Evolutionary conservation across 2,888 invertebrate genomes (phyloP).

Genomic region (Xanthorhoe designata): DNA sequence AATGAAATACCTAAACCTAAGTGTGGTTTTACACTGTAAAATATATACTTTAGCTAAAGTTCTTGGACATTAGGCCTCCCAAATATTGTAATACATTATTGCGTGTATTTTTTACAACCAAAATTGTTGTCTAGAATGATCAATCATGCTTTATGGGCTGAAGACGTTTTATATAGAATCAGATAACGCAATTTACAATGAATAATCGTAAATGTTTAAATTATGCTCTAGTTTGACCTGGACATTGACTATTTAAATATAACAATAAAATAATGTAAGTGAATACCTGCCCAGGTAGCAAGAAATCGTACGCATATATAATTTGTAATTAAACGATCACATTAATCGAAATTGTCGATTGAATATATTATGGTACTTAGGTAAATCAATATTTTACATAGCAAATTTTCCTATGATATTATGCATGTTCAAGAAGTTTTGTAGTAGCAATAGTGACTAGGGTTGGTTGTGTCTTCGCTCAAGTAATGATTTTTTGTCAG

Average conservation of each 20-base stretch:
- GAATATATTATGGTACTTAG: not conserved
- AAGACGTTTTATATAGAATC: too few species aligned
- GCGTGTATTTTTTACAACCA: not conserved
- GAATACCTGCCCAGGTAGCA: not conserved
- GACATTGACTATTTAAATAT: not conserved
- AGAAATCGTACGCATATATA: not conserved
- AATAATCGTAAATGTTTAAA: not conserved
- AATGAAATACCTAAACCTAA: too few species aligned
- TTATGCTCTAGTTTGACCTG: not conserved
- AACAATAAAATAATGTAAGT: conserved; percentile 3
- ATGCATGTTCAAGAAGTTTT: not conserved
- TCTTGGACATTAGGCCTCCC: not conserved
- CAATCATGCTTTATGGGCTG: not conserved
- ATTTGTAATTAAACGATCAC: not conserved
- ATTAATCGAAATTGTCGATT: not conserved
- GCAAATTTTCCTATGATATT: not conserved
- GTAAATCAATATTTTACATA: not conserved
- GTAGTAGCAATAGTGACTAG: too few species aligned
- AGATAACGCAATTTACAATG: too few species aligned
- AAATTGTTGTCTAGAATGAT: not conserved
- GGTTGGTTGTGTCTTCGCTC: too few species aligned
- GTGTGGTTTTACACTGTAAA: too few species aligned
- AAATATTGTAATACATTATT: not conserved
- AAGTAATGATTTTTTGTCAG: too few species aligned
- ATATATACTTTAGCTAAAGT: too few species aligned